A percentile compares a stretch with the other conserved stretches of the same genome.
phyloP scores from a whole-genome alignment of 2,113 vertebrate species.

The Rostratula benghalensis region DNA sequence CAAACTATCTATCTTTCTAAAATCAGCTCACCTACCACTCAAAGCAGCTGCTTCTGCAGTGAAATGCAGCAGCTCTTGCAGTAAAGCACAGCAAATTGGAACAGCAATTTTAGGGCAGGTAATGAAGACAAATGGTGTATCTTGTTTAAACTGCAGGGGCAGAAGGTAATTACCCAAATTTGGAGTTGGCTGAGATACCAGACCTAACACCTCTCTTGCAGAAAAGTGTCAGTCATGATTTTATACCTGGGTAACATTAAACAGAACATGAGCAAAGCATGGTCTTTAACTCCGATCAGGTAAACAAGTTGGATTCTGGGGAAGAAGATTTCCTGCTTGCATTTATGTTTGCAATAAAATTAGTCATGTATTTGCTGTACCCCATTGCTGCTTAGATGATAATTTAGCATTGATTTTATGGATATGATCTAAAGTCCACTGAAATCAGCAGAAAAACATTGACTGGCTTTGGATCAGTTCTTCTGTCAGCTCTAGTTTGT shows the following conservation, averaged over 20 bases:
- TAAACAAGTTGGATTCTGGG: constrained; percentile 3
- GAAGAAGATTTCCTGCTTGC: neutral
- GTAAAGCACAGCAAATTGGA: constrained; percentile 52
- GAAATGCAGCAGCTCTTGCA: constrained; percentile 45
- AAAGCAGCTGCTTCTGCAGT: constrained; percentile 16
- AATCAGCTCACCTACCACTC: constrained; percentile 44
- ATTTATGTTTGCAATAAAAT: constrained; percentile 16
- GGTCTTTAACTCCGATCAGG: neutral
- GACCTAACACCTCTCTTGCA: constrained; percentile 1
- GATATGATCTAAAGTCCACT: neutral
- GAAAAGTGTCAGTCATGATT: constrained; percentile 34
- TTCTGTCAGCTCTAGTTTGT: neutral
- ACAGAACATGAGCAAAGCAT: neutral
- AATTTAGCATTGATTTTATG: constrained; percentile 25
- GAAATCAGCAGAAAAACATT: neutral
- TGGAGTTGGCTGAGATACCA: constrained; percentile 17
- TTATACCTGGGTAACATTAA: neutral
- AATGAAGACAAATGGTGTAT: constrained; percentile 61
- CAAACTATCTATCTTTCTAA: constrained; percentile 45
- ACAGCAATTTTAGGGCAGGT: constrained; percentile 41
- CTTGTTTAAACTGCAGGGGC: constrained; percentile 57
- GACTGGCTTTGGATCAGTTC: neutral
- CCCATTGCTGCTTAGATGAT: neutral
- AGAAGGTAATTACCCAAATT: constrained; percentile 60
- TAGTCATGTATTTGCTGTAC: neutral